Evolutionary conservation across 2,113 vertebrate genomes (phyloP).

Genomic region (Oreochromis spilurus): DNA sequence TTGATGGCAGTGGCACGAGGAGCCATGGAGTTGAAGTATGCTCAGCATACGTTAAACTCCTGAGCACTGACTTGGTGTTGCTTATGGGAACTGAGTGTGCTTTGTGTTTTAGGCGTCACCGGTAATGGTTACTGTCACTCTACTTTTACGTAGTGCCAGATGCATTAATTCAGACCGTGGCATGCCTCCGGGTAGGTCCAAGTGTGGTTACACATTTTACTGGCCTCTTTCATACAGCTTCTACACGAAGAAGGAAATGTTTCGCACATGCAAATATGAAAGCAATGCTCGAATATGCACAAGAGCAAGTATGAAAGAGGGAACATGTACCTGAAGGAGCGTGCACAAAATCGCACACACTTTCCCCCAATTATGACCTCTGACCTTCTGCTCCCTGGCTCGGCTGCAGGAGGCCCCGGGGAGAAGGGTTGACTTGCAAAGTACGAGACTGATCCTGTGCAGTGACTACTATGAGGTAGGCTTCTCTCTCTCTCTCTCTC

Average conservation of each 20-base stretch:
- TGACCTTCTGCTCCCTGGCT: constrained; percentile 43
- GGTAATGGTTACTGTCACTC: constrained; percentile 63
- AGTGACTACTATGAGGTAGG: constrained; percentile 30
- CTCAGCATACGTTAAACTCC: constrained; percentile 21
- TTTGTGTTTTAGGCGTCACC: constrained; percentile 54
- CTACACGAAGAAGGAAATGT: constrained; percentile 15
- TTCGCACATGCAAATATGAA: constrained; percentile 33
- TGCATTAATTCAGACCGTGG: constrained; percentile 25
- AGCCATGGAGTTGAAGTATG: neutral
- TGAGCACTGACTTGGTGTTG: neutral
- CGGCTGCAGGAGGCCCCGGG: constrained; percentile 43
- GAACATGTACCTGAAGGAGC: neutral
- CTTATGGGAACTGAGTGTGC: constrained; percentile 43
- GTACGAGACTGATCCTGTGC: constrained; percentile 35
- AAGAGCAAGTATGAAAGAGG: neutral
- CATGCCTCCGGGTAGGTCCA: constrained; percentile 15
- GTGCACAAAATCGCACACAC: neutral
- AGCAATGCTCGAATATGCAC: neutral
- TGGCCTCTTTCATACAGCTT: constrained; percentile 11
- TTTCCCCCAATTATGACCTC: constrained; percentile 50
- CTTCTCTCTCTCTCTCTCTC: neutral
- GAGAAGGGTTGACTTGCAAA: constrained; percentile 17
- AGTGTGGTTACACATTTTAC: constrained; percentile 21
- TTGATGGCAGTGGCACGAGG: neutral
- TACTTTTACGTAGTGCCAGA: constrained; percentile 51